Base-by-base conservation (phyloP, 1,140 invertebrate genomes). In the Drosophila miranda region DNA sequence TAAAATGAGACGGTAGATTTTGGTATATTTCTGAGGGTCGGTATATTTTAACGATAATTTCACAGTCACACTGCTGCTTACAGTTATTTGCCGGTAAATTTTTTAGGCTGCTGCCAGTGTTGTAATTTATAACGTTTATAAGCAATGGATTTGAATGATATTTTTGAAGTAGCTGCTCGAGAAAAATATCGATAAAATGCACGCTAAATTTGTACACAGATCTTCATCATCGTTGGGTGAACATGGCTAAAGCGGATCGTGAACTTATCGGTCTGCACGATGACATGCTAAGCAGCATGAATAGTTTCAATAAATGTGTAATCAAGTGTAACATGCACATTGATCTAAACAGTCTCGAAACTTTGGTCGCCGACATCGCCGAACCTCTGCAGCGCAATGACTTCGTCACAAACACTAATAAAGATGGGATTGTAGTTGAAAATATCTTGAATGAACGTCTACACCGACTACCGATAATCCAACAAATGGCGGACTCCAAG, bases 321-420 rank as follows among this genome's bases (percentile, higher is more conserved):
- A 77, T 77, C 2, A 74, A 70, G 42, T 52, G 86, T 8, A 77
- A 66, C 45, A 43, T 81, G 14, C 54, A 69, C 9, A 60, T n/a
- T n/a, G n/a, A n/a, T 19, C 44, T 80, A 0, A 77, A 81, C 28
- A 16, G 28, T 7, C 13, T 2, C 9, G 54, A n/a, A 16, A 13
- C 2, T 30, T 38, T 16, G 21, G 34, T 48, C 3, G 44, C 11
- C 16, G 9, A 28, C 11, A 5, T 8, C 26, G 55, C 11, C 3
- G 9, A 38, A 1, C 2, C 3, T 38, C 11, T 34, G 0, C 34
- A 1, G 34, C 34, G 9, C 34, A 34, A 11, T 2, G 30, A 30
- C 8, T 8, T 8, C 28, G 8, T 34, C 8, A 34, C 30, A 8
- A 30, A 51, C 34, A 58, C 21, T 14, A 76, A 76, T 13, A 16